These are phyloP conservation scores for Orchestia grillus DNA, from an alignment of 1,140 invertebrate genomes.

Conservation along the genomic window DNA sequence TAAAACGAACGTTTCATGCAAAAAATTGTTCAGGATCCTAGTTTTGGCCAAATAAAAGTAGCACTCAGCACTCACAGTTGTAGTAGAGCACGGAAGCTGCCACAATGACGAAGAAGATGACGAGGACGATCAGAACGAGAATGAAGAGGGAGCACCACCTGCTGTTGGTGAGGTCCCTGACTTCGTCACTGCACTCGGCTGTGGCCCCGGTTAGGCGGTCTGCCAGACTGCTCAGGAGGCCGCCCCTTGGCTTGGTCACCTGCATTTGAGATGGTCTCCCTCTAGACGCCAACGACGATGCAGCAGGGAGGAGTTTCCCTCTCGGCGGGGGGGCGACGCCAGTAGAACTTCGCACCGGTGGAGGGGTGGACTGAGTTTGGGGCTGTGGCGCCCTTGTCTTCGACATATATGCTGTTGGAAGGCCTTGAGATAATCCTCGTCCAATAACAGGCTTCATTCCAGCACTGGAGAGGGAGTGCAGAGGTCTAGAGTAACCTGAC, in stretches of 20 bases:
- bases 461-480: not conserved
- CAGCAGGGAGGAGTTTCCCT: not conserved
- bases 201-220: slow-evolving; percentile 39
- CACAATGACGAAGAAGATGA: slow-evolving; percentile 22
- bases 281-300: not conserved
- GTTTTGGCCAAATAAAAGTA: not conserved
- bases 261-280: not conserved
- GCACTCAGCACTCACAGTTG: not conserved
- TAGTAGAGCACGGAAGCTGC: slow-evolving; percentile 32
- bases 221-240: not conserved
- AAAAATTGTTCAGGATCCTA: not conserved
- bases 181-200: not conserved
- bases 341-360: not conserved
- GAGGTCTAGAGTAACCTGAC: not conserved
- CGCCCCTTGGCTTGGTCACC: not conserved
- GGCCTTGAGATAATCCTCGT: not conserved
- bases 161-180: slow-evolving; percentile 39
- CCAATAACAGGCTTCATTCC: not conserved
- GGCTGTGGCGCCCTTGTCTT: not conserved
- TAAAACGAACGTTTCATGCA: no score
- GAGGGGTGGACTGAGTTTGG: not conserved
- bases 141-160: slow-evolving; percentile 42
- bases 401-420: not conserved
- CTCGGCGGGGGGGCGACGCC: not conserved
- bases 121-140: not conserved